Base-by-base conservation (phyloP, 2,113 vertebrate genomes). In the Carassius carassius region DNA sequence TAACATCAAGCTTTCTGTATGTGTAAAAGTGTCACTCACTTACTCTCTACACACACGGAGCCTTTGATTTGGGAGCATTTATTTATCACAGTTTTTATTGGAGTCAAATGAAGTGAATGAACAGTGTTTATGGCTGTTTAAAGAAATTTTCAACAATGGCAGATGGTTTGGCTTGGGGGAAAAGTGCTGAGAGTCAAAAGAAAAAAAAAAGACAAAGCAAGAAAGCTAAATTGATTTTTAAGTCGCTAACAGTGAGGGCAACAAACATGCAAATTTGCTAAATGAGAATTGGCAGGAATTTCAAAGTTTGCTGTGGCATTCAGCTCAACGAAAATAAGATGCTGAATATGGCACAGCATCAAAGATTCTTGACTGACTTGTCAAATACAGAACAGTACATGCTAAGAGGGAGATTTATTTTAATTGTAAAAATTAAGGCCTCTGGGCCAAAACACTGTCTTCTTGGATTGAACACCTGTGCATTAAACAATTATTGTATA, bases 381-480 rank as follows among this genome's bases (percentile, higher is more conserved):
- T 88, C 81, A 86, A 89, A 86, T 85, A 89, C 89, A 5, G 32
- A 58, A 78, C 76, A 60, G 19, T 60, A 60, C 76, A 41, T 60
- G 17, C 51, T 14, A 17, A 23, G 6, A 41, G 17, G 7, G 76
- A 78, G 29, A 21, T 37, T 54, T 54, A 73, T 7, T 73, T 32
- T 12, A 77, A 75, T 21, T 19, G 17, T 77, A 29, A 56, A 54
- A 35, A 16, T 29, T 1, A 77, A 56, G 14, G 29, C 51, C 17
- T 58, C 25, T 12, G 10, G 32, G 32, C 21, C 76, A 78, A 60
- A 78, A 14, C 32, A 41, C 1, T 37, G 19, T 76, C 47, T 60
- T 78, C 21, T 78, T 78, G 32, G 54, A 78, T 41, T 78, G 21
- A 49, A 44, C 41, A 47, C 21, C n/a, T 47, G 21, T 14, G 37